phyloP scores from a whole-genome alignment of 1,140 invertebrate species.

The Berghia stephanieae region DNA sequence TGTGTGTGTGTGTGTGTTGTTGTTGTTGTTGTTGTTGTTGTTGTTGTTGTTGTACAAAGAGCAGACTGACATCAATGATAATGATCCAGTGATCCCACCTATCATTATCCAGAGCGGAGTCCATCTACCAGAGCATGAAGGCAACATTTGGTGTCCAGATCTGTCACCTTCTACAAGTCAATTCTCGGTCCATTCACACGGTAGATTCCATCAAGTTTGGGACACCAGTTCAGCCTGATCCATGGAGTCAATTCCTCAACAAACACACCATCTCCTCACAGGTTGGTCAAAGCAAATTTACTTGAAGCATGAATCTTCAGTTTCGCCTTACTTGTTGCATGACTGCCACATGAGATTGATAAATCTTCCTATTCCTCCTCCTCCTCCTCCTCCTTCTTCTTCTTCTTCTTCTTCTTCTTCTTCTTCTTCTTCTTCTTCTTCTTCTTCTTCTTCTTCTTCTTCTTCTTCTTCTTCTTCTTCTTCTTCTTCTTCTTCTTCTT shows the following conservation, averaged over 20 bases:
- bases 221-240: slow-evolving; percentile 76
- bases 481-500: neutral
- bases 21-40: too few relatives aligned
- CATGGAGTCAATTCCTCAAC: slow-evolving; percentile 83
- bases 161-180: slow-evolving; percentile 89
- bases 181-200: slow-evolving; percentile 73
- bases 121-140: slow-evolving; percentile 84
- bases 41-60: too few relatives aligned
- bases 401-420: neutral
- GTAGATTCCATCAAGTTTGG: slow-evolving; percentile 60
- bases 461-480: neutral
- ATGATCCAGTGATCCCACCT: neutral
- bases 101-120: slow-evolving; percentile 75
- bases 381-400: neutral
- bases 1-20: too few relatives aligned
- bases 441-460: neutral
- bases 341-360: too few relatives aligned
- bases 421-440: neutral
- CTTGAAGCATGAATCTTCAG: too few relatives aligned
- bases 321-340: too few relatives aligned
- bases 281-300: too few relatives aligned
- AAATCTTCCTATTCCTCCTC: too few relatives aligned
- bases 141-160: slow-evolving; percentile 83
- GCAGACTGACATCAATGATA: neutral
- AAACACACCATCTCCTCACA: too few relatives aligned